phyloP scores from a whole-genome alignment of 1,140 invertebrate genomes.

The Cylas formicarius region DNA sequence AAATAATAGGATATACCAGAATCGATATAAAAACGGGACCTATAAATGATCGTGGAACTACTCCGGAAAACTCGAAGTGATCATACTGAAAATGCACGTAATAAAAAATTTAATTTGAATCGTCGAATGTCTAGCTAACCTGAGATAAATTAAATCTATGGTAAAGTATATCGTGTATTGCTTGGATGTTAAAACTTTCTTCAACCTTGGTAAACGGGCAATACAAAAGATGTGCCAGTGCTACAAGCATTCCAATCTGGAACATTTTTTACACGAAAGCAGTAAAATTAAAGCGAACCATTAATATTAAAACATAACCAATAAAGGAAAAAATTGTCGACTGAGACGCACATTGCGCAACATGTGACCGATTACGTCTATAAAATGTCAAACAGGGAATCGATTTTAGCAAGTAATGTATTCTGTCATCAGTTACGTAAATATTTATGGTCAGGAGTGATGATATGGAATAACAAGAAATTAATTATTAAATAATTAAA shows the following conservation, averaged over 20 bases:
- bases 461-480: no score
- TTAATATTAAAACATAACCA: no score
- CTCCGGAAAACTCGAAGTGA: slow-evolving; percentile 95
- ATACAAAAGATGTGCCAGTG: slow-evolving; percentile 70
- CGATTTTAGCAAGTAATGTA: no score
- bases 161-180: slow-evolving; percentile 94
- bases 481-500: no score
- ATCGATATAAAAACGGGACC: slow-evolving; percentile 82
- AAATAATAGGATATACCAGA: slow-evolving; percentile 69
- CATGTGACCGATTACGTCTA: no score
- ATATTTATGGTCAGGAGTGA: no score
- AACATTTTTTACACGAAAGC: slow-evolving; percentile 41
- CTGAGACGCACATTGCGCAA: no score
- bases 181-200: slow-evolving; percentile 98
- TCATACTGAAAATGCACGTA: slow-evolving; percentile 76
- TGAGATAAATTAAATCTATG: slow-evolving; percentile 73
- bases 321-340: no score
- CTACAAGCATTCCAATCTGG: slow-evolving; percentile 46
- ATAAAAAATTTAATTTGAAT: background rate
- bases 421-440: no score
- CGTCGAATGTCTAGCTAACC: slow-evolving; percentile 48
- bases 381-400: no score
- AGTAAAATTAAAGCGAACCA: no score
- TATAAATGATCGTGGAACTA: slow-evolving; percentile 94
- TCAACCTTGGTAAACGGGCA: slow-evolving; percentile 99